phyloP scores from a whole-genome alignment of 2,888 invertebrate genomes.

The Bugulina stolonifera region DNA sequence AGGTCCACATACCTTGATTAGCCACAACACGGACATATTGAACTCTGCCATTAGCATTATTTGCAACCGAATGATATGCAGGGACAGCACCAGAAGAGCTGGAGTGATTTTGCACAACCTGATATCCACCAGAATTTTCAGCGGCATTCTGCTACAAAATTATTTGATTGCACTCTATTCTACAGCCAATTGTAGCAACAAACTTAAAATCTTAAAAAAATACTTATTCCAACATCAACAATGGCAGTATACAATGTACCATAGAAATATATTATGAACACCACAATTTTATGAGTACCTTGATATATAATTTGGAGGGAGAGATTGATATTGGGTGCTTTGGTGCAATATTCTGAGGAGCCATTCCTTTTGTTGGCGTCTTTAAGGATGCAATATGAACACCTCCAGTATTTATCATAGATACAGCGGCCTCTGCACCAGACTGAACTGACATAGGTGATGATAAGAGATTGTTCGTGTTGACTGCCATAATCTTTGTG shows the following conservation, averaged over 20 bases:
- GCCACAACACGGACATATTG: not conserved
- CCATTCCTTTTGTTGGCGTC: not conserved
- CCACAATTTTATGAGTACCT: no score
- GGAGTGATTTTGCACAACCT: no score
- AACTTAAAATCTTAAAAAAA: no score
- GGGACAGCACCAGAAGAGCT: no score
- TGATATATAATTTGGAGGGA: not conserved
- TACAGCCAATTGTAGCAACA: no score
- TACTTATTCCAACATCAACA: no score
- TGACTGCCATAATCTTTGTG: not conserved
- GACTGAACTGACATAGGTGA: not conserved
- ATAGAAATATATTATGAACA: no score
- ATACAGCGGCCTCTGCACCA: not conserved
- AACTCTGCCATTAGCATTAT: not conserved
- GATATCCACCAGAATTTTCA: no score
- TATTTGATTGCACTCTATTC: no score
- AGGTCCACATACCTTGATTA: not conserved
- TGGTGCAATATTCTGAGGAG: not conserved
- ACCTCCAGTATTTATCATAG: conserved; percentile 3
- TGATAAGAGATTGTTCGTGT: not conserved
- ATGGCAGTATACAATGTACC: no score
- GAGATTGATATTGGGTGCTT: not conserved
- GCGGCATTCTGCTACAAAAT: no score
- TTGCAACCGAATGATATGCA: not conserved
- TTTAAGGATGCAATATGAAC: not conserved